Percentiles rank a stretch among this genome's conserved stretches.
phyloP scores from a whole-genome alignment of 2,113 vertebrate genomes.

The Actenoides hombroni region DNA sequence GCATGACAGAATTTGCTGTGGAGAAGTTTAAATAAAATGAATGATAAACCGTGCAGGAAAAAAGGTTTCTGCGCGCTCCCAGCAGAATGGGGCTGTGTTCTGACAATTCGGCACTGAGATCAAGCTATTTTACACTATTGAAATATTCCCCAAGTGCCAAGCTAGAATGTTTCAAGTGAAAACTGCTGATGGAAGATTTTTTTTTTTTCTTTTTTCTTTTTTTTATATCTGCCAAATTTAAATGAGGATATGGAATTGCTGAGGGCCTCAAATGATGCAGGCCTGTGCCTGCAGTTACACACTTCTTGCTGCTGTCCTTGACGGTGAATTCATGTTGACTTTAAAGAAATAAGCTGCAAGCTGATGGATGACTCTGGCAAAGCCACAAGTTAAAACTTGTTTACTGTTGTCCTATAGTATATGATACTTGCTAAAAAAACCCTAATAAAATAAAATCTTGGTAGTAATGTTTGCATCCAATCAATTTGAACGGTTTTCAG shows the following conservation, averaged over 20 bases:
- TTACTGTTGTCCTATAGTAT: background rate
- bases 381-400: background rate
- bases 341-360: background rate
- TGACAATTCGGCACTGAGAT: rapidly evolving
- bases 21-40: background rate
- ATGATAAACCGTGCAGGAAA: background rate
- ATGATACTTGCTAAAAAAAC: background rate
- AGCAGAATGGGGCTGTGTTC: background rate
- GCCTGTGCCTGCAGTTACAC: background rate
- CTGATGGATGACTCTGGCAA: background rate
- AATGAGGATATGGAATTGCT: background rate
- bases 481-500: background rate
- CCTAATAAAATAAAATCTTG: background rate
- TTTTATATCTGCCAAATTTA: background rate
- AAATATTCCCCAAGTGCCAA: background rate
- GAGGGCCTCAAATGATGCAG: background rate
- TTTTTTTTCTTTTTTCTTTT: background rate
- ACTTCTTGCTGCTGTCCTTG: background rate
- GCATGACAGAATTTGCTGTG: background rate
- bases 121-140: background rate
- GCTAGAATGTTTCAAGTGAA: background rate
- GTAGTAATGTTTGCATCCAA: background rate
- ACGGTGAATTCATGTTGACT: background rate
- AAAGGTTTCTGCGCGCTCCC: background rate
- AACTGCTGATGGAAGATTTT: background rate